A percentile compares a stretch with the other conserved stretches of the same genome.
These are phyloP conservation scores for Euwallacea fornicatus DNA, from an alignment of 1,140 invertebrate species.

Conservation along the genomic window DNA sequence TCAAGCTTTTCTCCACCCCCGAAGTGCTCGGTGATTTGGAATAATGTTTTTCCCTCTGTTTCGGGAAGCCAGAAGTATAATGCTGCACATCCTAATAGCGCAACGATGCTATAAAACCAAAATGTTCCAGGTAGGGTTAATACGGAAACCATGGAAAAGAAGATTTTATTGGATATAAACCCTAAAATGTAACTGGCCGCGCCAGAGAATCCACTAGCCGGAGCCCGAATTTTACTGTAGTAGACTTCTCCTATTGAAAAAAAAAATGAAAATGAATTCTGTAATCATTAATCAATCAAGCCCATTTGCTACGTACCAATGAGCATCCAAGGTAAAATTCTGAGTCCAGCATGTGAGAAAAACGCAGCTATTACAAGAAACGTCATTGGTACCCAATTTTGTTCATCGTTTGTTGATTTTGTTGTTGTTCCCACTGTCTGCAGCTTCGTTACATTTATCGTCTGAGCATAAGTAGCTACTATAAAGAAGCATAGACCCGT, in stretches of 20 bases:
- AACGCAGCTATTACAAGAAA: slow-evolving; percentile 69
- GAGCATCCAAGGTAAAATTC: slow-evolving; percentile 75
- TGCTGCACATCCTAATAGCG: slow-evolving; percentile 64
- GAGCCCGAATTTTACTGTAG: slow-evolving; percentile 65
- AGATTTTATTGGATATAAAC: slow-evolving; percentile 72
- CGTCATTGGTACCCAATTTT: slow-evolving; percentile 69
- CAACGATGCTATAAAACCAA: slow-evolving; percentile 63
- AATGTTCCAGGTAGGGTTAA: slow-evolving; percentile 70
- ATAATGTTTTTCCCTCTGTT: slow-evolving; percentile 79
- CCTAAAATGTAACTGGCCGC: slow-evolving; percentile 71
- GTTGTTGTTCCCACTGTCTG: slow-evolving; percentile 45
- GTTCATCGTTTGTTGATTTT: slow-evolving; percentile 28
- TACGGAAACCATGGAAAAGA: slow-evolving; percentile 63
- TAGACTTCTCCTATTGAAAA: slow-evolving; percentile 63
- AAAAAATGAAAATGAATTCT: not conserved
- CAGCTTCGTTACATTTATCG: slow-evolving; percentile 44
- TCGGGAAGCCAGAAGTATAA: slow-evolving; percentile 69
- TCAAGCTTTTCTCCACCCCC: slow-evolving; percentile 59
- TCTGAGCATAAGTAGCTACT: slow-evolving; percentile 61
- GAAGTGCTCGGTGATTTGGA: slow-evolving; percentile 73
- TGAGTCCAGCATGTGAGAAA: slow-evolving; percentile 67
- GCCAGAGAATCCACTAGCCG: slow-evolving; percentile 68
- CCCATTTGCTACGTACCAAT: slow-evolving; percentile 53
- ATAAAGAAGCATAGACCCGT: slow-evolving; percentile 64
- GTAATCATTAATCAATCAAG: not conserved